Evolutionary conservation across 2,888 invertebrate species (phyloP), one percentile per base, ranked within the genome.

Genomic region (Drosophila glabriapex): DNA sequence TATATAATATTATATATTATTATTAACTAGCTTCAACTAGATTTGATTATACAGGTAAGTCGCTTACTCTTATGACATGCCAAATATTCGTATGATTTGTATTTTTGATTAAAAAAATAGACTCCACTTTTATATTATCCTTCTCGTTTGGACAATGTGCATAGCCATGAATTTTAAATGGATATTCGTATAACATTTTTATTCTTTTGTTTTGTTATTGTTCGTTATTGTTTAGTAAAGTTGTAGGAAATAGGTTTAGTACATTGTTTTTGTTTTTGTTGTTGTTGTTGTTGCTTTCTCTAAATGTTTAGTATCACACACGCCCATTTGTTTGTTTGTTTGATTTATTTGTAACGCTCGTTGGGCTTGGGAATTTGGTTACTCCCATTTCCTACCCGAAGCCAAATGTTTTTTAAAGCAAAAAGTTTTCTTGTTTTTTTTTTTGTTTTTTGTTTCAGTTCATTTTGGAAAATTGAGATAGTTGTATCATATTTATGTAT

Each of bases 251-350:
- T 74, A 46, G 66, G 55, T 68, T 78, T 78, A 80, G 72, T 76
- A 68, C 68, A 77, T 58, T 70, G 29, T 61, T 60, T 54, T 67
- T 68, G 39, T 71, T 73, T 61, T 28, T 69, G 46, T 25, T 77
- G 59, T 80, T 74, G 82, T 74, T 82, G 82, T 59, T 75, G 60
- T 82, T 75, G 83, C 78, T 89, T 74, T 59, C 74, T 78, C 81
- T 91, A 83, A 77, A 80, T 80, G 70, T 82, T 91, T 89, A 91
- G 90, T 88, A 87, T 90, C 91, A 89, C 90, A 91, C 87, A 80
- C 78, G 80, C 82, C 89, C 75, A 61, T 73, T 89, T 75, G 58
- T 72, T 78, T 68, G 0, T 33, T 63, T 62, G 37, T 59, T 68
- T 67, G 49, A 66, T 70, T 60, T 31, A 14, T 33, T 62, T 65